Conservation (phyloP, 2,113 vertebrate genomes). For the Vireo altiloquus region DNA sequence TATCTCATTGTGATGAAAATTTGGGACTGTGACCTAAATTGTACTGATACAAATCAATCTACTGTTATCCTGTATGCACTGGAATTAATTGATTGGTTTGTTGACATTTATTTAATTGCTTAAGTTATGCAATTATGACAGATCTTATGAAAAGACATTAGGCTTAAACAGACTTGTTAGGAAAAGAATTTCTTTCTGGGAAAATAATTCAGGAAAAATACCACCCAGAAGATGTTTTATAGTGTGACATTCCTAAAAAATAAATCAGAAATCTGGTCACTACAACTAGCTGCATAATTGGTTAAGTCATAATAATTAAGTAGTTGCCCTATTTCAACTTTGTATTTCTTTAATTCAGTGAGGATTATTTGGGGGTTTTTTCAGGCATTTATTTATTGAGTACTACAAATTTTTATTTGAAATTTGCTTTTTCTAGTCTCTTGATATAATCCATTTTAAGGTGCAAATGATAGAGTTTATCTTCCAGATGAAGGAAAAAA, state of each 20-base stretch:
- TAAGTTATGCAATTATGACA: neutral
- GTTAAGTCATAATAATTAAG: neutral
- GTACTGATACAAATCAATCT: neutral
- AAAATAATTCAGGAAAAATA: neutral
- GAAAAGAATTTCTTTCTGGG: neutral
- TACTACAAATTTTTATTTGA: neutral
- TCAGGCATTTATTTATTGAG: neutral
- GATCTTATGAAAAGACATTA: neutral
- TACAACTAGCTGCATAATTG: neutral
- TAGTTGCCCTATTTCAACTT: neutral
- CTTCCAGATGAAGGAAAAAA: neutral
- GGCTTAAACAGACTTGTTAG: neutral
- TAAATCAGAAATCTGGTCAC: neutral
- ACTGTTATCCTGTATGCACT: neutral
- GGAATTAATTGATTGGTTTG: neutral
- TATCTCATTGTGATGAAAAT: conserved; percentile 18
- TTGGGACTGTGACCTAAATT: conserved; percentile 5
- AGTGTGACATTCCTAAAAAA: neutral
- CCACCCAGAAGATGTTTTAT: neutral
- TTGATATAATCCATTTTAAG: neutral
- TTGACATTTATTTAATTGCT: neutral
- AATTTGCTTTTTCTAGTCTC: neutral
- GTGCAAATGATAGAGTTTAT: neutral
- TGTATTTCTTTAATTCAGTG: neutral
- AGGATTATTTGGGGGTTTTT: neutral